phyloP scores from a whole-genome alignment of 2,797 vertebrate genomes.

The Gephyroberyx darwinii region DNA sequence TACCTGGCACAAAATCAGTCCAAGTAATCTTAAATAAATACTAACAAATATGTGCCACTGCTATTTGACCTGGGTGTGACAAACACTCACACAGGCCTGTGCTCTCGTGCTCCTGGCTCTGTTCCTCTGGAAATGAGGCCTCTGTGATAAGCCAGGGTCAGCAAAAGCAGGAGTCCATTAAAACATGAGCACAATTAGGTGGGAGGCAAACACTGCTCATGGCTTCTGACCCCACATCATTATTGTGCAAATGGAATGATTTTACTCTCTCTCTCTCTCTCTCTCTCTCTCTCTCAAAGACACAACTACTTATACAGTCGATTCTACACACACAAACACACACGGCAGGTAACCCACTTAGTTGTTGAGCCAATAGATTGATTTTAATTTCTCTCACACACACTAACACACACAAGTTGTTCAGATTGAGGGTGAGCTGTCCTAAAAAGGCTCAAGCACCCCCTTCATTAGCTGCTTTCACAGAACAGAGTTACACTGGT shows the following conservation, averaged over 20 bases:
- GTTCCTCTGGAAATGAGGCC: constrained; percentile 68
- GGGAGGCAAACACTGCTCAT: constrained; percentile 69
- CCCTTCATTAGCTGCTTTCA: constrained; percentile 50
- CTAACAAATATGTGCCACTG: background rate
- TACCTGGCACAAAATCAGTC: background rate
- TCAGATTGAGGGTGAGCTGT: constrained; percentile 29
- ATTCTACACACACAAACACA: constrained; percentile 36
- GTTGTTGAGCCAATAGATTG: constrained; percentile 35
- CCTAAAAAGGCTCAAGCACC: constrained; percentile 28
- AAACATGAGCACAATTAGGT: constrained; percentile 77
- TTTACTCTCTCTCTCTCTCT: constrained; percentile 33
- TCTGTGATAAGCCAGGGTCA: constrained; percentile 66
- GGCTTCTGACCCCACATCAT: constrained; percentile 76
- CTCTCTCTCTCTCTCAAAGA: constrained; percentile 45
- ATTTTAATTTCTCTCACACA: constrained; percentile 40
- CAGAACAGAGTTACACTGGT: constrained; percentile 43
- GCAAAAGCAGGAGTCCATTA: constrained; percentile 72
- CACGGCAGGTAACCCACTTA: constrained; percentile 42
- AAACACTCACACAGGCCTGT: background rate
- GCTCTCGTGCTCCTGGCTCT: constrained; percentile 12
- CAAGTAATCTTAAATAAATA: background rate
- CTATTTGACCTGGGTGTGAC: background rate
- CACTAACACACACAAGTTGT: constrained; percentile 33
- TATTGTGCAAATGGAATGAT: constrained; percentile 72
- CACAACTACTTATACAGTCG: constrained; percentile 45